Evolutionary conservation across 1,140 invertebrate genomes (phyloP).

Genomic region (Saccostrea echinata): DNA sequence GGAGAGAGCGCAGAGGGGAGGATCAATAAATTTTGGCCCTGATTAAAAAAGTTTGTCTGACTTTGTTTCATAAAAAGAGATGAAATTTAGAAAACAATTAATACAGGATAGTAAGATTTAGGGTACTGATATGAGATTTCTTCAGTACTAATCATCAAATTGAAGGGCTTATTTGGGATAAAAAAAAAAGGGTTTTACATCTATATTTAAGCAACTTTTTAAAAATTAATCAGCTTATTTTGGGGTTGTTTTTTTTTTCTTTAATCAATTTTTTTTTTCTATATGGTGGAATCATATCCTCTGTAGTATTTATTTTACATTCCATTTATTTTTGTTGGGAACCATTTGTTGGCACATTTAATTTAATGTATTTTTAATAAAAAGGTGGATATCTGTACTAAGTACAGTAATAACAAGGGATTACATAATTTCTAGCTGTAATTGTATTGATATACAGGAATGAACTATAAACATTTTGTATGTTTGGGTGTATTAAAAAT

Average conservation of each 20-base stretch:
- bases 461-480: not conserved
- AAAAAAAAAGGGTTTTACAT: too few species aligned
- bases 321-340: too few species aligned
- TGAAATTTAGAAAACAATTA: not conserved
- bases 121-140: not conserved
- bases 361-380: too few species aligned
- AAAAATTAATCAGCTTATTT: too few species aligned
- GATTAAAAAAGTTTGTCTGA: constrained; percentile 25
- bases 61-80: not conserved
- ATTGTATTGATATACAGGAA: not conserved
- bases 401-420: too few species aligned
- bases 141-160: not conserved
- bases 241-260: too few species aligned
- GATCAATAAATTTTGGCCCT: constrained; percentile 15
- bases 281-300: too few species aligned
- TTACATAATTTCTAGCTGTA: not conserved
- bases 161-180: not conserved
- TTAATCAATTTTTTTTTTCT: too few species aligned
- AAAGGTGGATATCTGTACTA: too few species aligned
- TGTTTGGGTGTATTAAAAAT: not conserved
- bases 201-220: too few species aligned
- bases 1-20: constrained; percentile 15
- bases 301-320: too few species aligned
- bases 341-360: too few species aligned
- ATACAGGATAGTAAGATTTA: not conserved